Conservation (phyloP, 2,113 vertebrate species). For the Myotis brandtii region DNA sequence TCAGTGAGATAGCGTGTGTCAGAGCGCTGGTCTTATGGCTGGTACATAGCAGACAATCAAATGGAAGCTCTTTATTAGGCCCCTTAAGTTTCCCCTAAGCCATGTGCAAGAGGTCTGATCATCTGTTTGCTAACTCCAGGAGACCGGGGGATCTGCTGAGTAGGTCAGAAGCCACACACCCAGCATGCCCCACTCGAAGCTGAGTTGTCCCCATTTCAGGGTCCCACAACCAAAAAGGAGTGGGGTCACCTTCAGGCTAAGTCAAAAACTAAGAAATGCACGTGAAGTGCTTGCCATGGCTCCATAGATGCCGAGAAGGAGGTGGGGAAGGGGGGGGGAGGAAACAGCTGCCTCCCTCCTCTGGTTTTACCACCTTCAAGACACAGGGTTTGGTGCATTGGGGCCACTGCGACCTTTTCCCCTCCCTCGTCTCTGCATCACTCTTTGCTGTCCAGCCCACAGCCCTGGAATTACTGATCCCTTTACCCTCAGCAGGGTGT, state of each 20-base stretch:
- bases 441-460: background rate
- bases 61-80: background rate
- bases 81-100: background rate
- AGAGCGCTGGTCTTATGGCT: background rate
- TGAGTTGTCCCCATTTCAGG: background rate
- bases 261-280: background rate
- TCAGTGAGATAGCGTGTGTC: background rate
- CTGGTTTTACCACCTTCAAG: background rate
- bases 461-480: background rate
- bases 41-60: background rate
- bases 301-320: background rate
- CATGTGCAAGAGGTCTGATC: background rate
- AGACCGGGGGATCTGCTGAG: background rate
- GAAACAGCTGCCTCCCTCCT: background rate
- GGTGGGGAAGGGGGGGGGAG: too few species aligned
- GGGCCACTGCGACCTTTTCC: background rate
- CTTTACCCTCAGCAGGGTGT: background rate
- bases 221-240: background rate
- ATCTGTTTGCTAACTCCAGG: background rate
- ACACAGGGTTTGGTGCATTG: too few species aligned
- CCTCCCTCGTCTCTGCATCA: background rate
- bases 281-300: background rate
- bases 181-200: background rate
- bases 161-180: background rate
- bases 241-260: background rate